phyloP scores from a whole-genome alignment of 2,888 invertebrate species.

The Laothoe populi region DNA sequence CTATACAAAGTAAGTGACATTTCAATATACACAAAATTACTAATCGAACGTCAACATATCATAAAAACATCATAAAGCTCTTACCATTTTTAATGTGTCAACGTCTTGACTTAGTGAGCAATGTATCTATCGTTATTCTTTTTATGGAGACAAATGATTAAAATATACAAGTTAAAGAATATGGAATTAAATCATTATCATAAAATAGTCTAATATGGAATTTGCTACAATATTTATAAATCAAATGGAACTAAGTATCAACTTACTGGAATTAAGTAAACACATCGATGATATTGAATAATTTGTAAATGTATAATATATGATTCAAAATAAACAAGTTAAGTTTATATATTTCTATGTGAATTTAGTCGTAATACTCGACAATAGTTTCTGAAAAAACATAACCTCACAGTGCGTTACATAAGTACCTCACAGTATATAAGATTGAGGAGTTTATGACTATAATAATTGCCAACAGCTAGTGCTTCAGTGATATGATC shows the following conservation, averaged over 20 bases:
- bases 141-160: not conserved
- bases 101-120: not conserved
- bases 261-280: not conserved
- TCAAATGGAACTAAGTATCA: no score
- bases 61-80: constrained; percentile 34
- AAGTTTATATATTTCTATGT: no score
- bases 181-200: not conserved
- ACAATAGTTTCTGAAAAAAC: no score
- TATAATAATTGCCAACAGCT: not conserved
- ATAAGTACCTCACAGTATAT: no score
- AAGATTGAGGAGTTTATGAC: no score
- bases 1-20: constrained; percentile 38
- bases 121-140: not conserved
- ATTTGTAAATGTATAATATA: not conserved
- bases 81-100: constrained; percentile 21
- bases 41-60: constrained; percentile 36
- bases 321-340: no score
- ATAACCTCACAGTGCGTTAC: not conserved
- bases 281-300: not conserved
- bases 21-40: constrained; percentile 38
- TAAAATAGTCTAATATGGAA: not conserved
- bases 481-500: no score
- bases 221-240: no score
- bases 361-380: no score
- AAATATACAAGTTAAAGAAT: not conserved